Conservation (phyloP, 2,113 vertebrate species). For the Siniperca chuatsi region DNA sequence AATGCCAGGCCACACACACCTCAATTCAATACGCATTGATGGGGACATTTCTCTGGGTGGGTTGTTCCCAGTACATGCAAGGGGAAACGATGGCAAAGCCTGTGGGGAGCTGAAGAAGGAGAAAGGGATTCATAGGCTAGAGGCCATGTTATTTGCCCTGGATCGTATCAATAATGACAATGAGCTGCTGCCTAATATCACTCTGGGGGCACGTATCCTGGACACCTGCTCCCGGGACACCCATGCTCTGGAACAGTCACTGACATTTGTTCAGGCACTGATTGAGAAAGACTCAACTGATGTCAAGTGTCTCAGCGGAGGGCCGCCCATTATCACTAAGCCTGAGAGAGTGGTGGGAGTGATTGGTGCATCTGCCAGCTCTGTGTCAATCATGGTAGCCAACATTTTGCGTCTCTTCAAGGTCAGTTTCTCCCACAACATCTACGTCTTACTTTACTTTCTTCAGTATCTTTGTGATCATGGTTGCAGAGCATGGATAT, state of each 20-base stretch:
- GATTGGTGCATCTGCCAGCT: conserved; percentile 95
- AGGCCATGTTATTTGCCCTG: conserved; percentile 97
- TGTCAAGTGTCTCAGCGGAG: conserved; percentile 92
- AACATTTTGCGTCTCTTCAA: conserved; percentile 98
- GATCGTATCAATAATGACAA: conserved; percentile 97
- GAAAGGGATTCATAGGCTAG: conserved; percentile 95
- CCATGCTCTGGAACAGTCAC: conserved; percentile 95
- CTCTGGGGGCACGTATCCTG: conserved; percentile 94
- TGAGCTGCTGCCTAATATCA: conserved; percentile 96
- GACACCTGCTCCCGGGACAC: conserved; percentile 98
- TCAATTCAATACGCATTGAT: conserved; percentile 96
- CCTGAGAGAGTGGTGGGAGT: conserved; percentile 94
- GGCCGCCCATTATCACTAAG: conserved; percentile 96
- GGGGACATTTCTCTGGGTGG: conserved; percentile 97
- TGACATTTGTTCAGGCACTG: conserved; percentile 96
- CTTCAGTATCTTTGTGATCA: neutral
- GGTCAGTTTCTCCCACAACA: conserved; percentile 83
- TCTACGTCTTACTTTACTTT: conserved; percentile 13
- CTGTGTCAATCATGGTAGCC: conserved; percentile 98
- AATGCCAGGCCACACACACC: conserved; percentile 91
- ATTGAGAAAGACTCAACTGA: conserved; percentile 97
- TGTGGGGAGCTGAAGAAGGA: conserved; percentile 98
- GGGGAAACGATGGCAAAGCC: conserved; percentile 91
- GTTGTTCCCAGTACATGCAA: conserved; percentile 93
- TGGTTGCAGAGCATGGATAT: neutral